Percentiles rank a stretch among this genome's conserved stretches.
Evolutionary conservation across 2,113 vertebrate species (phyloP).

Genomic region (Ptyas mucosa): DNA sequence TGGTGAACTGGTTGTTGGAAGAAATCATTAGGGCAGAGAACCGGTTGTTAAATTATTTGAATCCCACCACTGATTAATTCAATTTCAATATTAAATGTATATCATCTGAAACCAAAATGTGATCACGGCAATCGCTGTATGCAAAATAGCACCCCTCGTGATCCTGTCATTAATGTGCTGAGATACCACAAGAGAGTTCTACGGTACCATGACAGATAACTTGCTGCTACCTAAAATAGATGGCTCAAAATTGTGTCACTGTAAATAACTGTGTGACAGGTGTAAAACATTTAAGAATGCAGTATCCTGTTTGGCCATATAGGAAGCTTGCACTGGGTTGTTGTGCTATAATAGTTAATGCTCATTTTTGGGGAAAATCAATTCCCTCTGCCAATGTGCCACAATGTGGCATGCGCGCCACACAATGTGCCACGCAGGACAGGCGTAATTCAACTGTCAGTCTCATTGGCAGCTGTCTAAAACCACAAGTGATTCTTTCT

Average conservation of each 20-base stretch:
- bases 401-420: neutral
- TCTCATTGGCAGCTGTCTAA: neutral
- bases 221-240: neutral
- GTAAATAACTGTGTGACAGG: neutral
- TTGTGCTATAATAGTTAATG: neutral
- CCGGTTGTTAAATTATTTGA: too few relatives aligned
- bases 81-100: neutral
- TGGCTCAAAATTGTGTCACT: neutral
- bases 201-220: neutral
- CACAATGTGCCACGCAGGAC: neutral
- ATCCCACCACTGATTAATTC: too few relatives aligned
- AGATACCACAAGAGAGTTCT: neutral
- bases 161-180: neutral
- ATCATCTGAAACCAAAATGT: neutral
- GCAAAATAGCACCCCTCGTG: neutral
- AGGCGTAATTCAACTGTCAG: neutral
- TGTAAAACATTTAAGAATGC: neutral
- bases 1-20: too few relatives aligned
- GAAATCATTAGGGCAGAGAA: too few relatives aligned
- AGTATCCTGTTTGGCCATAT: neutral
- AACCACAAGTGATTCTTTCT: neutral
- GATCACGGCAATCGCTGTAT: neutral
- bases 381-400: neutral
- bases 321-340: neutral
- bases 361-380: neutral